Evolutionary conservation across 92 coral and sea anemone species (phyloP), one percentile per base, ranked within the genome.

Genomic region (Anthopleura xanthogrammica): DNA sequence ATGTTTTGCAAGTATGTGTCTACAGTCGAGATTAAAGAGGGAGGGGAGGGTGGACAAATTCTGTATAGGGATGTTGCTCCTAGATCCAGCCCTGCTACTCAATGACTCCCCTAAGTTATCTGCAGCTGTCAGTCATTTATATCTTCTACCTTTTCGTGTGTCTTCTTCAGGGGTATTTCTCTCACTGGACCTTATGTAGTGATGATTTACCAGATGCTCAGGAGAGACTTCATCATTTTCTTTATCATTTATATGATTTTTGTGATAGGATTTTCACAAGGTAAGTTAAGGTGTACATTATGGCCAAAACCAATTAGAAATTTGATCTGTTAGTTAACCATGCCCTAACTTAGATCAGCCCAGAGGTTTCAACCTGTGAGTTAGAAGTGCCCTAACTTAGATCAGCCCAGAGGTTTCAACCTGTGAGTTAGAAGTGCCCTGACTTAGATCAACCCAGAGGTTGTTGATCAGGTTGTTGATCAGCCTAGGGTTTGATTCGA

Each of bases 221-320:
- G 83, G 72, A 91, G 77, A 72, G 97, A 93, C 81, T 93, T 93
- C 86, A 80, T 93, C 79, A 91, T 93, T 52, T 93, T 93, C 89
- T 89, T 93, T 36, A 87, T 93, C 85, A 93, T 93, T 60, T 93
- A 91, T 81, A 64, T 91, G 88, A 87, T 93, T 36, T 93, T 93
- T 89, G 97, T 91, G 46, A 91, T 93, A 9, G 97, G 97, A 13
- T 93, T 93, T 82, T 93, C 97, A 17, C 97, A 93, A 85, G 97
- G 97, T 93, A 64, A 75, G 80, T n/a, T 7, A 58, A 58, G 5
- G 20, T 58, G 50, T 58, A 5, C 64, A 58, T 58, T 3, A 12
- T 58, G 17, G 17, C 20, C 17, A 58, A 46, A 5, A 9, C 50
- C 50, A 46, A 46, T 46, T 46, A 2, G 2, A 46, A 46, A 46